Conservation (phyloP, 1,140 invertebrate species). For the Rhagoletis zephyria region DNA sequence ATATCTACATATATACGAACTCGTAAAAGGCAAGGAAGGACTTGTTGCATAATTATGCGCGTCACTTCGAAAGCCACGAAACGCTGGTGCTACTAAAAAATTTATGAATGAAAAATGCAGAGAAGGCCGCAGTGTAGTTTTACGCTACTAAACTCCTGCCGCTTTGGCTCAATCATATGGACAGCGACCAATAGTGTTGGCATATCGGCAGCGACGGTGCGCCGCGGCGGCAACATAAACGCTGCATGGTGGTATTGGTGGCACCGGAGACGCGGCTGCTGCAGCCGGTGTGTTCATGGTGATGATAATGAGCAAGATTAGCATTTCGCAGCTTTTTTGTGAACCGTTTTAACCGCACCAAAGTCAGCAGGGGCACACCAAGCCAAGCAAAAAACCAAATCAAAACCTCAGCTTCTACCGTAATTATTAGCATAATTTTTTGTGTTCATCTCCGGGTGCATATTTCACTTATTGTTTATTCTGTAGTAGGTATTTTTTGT, state of each 20-base stretch:
- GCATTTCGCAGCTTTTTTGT: conserved; percentile 62
- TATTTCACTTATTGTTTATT: not conserved
- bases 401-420: not conserved
- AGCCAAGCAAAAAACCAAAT: too few relatives aligned
- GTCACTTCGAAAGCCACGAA: conserved; percentile 11
- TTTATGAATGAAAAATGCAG: conserved; percentile 69
- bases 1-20: not conserved
- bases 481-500: not conserved
- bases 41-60: conserved; percentile 71
- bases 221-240: too few relatives aligned
- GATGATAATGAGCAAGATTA: conserved; percentile 71
- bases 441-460: not conserved
- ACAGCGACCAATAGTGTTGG: not conserved
- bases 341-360: not conserved
- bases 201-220: not conserved
- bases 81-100: conserved; percentile 62
- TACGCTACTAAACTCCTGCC: not conserved
- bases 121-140: not conserved
- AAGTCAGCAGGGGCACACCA: not conserved
- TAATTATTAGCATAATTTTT: not conserved
- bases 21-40: conserved; percentile 57
- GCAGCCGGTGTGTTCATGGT: conserved; percentile 62
- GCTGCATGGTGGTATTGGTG: not conserved
- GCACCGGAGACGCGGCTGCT: conserved; percentile 1
- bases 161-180: not conserved